Evolutionary conservation across 2,113 vertebrate species (phyloP), one percentile per base, ranked within the genome.

Genomic region (Chionodraco myersi): DNA sequence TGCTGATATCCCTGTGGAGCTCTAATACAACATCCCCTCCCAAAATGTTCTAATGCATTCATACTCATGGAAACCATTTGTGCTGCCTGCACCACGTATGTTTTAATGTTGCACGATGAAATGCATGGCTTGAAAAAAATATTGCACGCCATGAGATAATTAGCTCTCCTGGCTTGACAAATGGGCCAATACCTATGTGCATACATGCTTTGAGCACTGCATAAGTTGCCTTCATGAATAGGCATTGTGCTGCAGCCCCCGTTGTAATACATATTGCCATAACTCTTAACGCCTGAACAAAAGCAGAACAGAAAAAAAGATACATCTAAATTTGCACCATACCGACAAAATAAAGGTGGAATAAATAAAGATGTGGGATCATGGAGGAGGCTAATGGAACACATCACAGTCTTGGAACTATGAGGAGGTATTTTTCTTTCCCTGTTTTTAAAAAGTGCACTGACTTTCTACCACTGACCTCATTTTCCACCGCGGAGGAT

Each of bases 31-130:
- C 96, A 96, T 95, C 94, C 92, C 94, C 93, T 95, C 95, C 96
- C 96, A 97, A 98, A 99, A 97, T 97, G 95, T 96, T 95, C 95
- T 98, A 99, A 99, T 99, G 97, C 96, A 99, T 99, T 99, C 97
- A 97, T 96, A 92, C 96, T 96, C 97, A 99, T 97, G 97, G 93
- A 95, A 94, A 93, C 95, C 95, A 96, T 92, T 97, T 93, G 92
- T 91, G 95, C 95, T 95, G 96, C 96, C 95, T 94, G 96, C 95
- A 95, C 96, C 97, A 97, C 93, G 94, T 97, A 96, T 97, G 95
- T 97, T 96, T 96, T 97, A 98, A 98, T 97, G 97, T 96, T 96
- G 94, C 94, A 94, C 96, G 97, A 96, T 97, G 95, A 97, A 96
- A 97, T 96, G 94, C 96, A 96, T 95, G 93, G 95, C 95, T 96